Conservation (phyloP, 64 coral and sea anemone species). For the Stylophora pistillata region DNA sequence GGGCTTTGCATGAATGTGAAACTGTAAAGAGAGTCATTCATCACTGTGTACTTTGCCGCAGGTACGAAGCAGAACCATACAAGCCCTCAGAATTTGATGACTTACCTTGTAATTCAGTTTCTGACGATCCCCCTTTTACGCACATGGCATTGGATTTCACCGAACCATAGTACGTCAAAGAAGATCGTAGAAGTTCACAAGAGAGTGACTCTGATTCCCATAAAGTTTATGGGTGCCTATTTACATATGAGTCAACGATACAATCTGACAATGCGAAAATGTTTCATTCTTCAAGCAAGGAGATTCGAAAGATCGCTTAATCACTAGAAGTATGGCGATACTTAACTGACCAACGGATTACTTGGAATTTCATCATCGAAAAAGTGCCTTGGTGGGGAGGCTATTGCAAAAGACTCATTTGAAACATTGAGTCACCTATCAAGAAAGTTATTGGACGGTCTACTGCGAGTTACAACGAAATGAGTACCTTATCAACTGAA, state of each 20-base stretch:
- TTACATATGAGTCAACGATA: too few relatives aligned
- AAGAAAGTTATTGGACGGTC: constrained; percentile 35
- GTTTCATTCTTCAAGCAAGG: background rate
- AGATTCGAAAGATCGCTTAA: background rate
- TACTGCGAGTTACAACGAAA: constrained; percentile 26
- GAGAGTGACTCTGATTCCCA: too few relatives aligned
- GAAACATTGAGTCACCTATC: constrained; percentile 26
- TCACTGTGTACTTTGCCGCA: constrained; percentile 7
- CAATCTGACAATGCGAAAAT: background rate
- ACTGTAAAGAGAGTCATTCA: constrained; percentile 27
- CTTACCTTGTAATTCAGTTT: background rate
- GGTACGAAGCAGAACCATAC: background rate
- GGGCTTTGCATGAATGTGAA: background rate
- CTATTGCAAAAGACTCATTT: constrained; percentile 20
- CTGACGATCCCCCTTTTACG: background rate
- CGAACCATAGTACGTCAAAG: constrained; percentile 1
- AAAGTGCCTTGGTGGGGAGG: constrained; percentile 51
- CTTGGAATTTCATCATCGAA: constrained; percentile 49
- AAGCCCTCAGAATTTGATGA: background rate
- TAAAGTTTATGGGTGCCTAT: too few relatives aligned
- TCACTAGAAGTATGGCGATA: constrained; percentile 34
- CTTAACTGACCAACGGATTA: constrained; percentile 14
- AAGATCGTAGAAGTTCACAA: background rate
- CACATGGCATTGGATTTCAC: constrained; percentile 1
- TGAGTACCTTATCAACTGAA: constrained; percentile 48